Conservation (phyloP, 2,113 vertebrate species). For the Vidua chalybeata region DNA sequence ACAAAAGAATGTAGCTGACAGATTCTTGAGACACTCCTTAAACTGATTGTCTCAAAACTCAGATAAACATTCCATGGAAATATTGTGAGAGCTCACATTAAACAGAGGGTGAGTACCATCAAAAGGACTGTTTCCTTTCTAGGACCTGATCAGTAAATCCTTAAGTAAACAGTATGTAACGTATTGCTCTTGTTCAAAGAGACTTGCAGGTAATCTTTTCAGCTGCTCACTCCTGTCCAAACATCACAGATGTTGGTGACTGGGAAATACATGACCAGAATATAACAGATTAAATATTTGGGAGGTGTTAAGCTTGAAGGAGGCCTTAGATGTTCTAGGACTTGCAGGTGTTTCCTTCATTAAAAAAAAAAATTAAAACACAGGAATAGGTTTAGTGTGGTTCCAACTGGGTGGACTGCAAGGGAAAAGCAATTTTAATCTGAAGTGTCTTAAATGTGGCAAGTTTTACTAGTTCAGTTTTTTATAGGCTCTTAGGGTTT, state of each 20-base stretch:
- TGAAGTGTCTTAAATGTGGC: background rate
- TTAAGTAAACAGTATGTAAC: background rate
- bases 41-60: background rate
- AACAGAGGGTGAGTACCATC: background rate
- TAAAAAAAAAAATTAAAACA: background rate
- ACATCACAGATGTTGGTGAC: background rate
- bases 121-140: background rate
- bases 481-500: background rate
- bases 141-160: slow-evolving; percentile 4
- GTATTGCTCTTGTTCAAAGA: background rate
- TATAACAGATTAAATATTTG: background rate
- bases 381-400: background rate
- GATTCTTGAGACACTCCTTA: background rate
- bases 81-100: background rate
- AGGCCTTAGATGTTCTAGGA: background rate
- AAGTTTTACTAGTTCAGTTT: background rate
- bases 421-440: background rate
- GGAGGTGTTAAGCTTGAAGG: background rate
- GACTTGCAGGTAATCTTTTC: background rate
- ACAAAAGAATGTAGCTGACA: background rate
- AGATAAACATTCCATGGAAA: background rate
- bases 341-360: background rate
- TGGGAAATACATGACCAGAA: background rate
- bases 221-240: background rate
- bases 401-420: background rate